phyloP scores from a whole-genome alignment of 2,888 invertebrate species.

The Nomada ferruginata region DNA sequence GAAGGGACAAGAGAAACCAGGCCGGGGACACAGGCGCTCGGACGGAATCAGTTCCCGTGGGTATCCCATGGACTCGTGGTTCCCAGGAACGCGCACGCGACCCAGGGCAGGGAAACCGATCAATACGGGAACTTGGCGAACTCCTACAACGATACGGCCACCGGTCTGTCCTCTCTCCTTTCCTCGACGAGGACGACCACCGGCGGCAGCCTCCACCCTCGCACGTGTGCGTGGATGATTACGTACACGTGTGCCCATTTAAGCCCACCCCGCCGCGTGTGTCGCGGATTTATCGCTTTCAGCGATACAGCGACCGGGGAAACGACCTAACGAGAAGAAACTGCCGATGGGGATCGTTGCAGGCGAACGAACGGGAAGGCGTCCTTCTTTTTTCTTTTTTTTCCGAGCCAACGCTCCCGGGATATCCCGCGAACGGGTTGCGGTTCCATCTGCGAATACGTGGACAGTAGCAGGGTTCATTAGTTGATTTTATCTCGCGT shows the following conservation, averaged over 20 bases:
- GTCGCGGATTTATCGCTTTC: slow-evolving; percentile 71
- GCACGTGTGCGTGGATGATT: slow-evolving; percentile 73
- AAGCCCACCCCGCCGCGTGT: slow-evolving; percentile 53
- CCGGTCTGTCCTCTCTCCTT: slow-evolving; percentile 45
- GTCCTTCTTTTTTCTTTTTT: slow-evolving; percentile 29
- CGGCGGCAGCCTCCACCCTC: slow-evolving; percentile 48
- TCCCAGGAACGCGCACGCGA: slow-evolving; percentile 83
- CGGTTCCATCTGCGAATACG: background rate
- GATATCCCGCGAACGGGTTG: background rate
- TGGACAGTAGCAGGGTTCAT: background rate
- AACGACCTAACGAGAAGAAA: slow-evolving; percentile 43
- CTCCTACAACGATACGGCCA: slow-evolving; percentile 71
- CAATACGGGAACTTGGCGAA: slow-evolving; percentile 77
- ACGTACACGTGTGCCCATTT: slow-evolving; percentile 73
- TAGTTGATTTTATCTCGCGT: background rate
- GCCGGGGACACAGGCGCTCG: slow-evolving; percentile 57
- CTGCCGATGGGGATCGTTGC: slow-evolving; percentile 40
- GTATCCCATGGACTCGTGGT: slow-evolving; percentile 78
- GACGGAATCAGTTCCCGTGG: slow-evolving; percentile 79
- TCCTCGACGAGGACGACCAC: slow-evolving; percentile 44
- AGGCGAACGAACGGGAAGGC: background rate
- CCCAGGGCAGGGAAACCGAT: slow-evolving; percentile 76
- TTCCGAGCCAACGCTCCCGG: background rate
- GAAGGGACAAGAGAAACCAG: slow-evolving; percentile 43
- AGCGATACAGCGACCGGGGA: slow-evolving; percentile 48